phyloP scores from a whole-genome alignment of 2,888 invertebrate genomes.

The Blomia tropicalis region DNA sequence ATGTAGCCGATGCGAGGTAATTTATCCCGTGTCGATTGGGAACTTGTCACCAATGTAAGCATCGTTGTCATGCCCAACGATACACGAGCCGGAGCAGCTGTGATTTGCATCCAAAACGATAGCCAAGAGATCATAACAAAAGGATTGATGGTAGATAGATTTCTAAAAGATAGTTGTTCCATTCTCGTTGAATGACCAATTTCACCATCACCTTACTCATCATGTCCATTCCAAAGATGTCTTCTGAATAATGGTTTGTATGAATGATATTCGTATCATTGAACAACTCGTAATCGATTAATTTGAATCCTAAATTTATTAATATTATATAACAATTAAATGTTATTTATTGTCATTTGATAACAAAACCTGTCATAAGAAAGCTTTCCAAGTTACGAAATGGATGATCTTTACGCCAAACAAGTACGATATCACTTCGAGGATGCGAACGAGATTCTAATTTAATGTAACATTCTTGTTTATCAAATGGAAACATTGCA shows the following conservation, averaged over 20 bases:
- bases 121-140: slow-evolving; percentile 30
- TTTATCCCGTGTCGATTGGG: slow-evolving; percentile 29
- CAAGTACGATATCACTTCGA: slow-evolving; percentile 22
- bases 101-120: slow-evolving; percentile 30
- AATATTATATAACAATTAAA: not conserved
- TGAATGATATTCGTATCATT: not conserved
- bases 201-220: slow-evolving; percentile 27
- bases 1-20: slow-evolving; percentile 29
- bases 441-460: slow-evolving; percentile 7
- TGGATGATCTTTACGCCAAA: slow-evolving; percentile 25
- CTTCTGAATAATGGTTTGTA: not conserved
- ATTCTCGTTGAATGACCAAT: slow-evolving; percentile 28
- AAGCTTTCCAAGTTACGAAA: slow-evolving; percentile 18
- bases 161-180: slow-evolving; percentile 29
- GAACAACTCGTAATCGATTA: slow-evolving; percentile 10
- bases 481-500: slow-evolving; percentile 14
- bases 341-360: not conserved
- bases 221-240: not conserved
- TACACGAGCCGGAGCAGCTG: slow-evolving; percentile 30
- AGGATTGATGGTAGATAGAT: slow-evolving; percentile 29
- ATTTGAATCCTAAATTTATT: not conserved
- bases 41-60: slow-evolving; percentile 30
- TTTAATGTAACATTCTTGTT: slow-evolving; percentile 6
- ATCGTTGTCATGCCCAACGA: slow-evolving; percentile 29
- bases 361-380: slow-evolving; percentile 2